Evolutionary conservation across 2,113 vertebrate species (phyloP).

Genomic region (Eleginops maclovinus): DNA sequence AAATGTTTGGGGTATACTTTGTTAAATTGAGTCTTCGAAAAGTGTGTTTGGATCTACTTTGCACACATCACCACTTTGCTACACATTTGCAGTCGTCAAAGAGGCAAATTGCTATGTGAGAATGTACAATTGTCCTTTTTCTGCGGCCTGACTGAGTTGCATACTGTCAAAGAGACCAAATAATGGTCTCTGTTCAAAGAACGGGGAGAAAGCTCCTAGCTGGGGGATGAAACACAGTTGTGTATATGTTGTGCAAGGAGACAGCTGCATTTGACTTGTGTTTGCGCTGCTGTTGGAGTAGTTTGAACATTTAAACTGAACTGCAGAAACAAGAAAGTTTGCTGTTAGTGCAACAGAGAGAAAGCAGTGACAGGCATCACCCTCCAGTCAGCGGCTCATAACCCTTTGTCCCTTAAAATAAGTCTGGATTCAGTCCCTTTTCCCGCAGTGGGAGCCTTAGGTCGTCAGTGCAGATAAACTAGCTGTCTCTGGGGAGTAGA

Average conservation of each 20-base stretch:
- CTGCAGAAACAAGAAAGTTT: conserved; percentile 29
- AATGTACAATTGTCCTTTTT: conserved; percentile 12
- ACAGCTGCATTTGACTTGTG: conserved; percentile 31
- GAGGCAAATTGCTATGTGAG: background rate
- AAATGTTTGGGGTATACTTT: conserved; percentile 1
- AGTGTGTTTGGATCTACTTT: no score
- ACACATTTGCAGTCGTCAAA: no score
- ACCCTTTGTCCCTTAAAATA: conserved; percentile 30
- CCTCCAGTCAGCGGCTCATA: conserved; percentile 8
- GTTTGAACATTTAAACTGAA: conserved; percentile 3
- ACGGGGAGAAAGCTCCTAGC: conserved; percentile 13
- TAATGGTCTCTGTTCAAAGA: conserved; percentile 47
- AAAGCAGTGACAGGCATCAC: background rate
- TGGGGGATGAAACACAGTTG: conserved; percentile 37
- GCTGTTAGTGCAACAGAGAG: background rate
- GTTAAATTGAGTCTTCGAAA: background rate
- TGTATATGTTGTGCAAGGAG: conserved; percentile 21
- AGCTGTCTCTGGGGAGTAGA: background rate
- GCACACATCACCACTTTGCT: no score
- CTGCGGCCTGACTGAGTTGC: conserved; percentile 27
- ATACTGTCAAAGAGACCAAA: conserved; percentile 56
- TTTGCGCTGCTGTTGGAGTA: conserved; percentile 18
- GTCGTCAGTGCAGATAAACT: conserved; percentile 17
- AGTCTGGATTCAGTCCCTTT: background rate
- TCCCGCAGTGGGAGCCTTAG: background rate